These are phyloP conservation scores for Corydoras maculifer DNA, from an alignment of 2,113 vertebrate genomes.

Conservation along the genomic window DNA sequence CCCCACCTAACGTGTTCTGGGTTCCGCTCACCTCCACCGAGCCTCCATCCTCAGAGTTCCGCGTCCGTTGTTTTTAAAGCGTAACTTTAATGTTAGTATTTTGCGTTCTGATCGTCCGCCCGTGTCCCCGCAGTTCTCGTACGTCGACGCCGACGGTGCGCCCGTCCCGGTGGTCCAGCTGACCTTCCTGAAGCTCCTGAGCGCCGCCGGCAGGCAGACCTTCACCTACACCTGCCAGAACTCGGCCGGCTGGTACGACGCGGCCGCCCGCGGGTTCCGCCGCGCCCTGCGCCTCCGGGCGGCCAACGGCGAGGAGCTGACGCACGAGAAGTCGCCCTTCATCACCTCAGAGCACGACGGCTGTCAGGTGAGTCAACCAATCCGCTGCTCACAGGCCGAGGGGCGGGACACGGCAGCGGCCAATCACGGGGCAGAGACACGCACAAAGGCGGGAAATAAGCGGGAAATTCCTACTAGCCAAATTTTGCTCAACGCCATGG, in stretches of 20 bases:
- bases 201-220: slow-evolving; percentile 72
- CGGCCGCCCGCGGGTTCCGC: slow-evolving; percentile 54
- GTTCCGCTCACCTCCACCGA: too few species aligned
- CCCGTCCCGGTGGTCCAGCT: slow-evolving; percentile 78
- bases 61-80: too few species aligned
- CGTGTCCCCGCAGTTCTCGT: slow-evolving; percentile 71
- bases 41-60: too few species aligned
- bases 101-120: neutral
- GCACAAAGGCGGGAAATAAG: too few species aligned
- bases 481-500: too few species aligned
- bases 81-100: too few species aligned
- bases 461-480: too few species aligned
- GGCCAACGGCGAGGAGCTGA: slow-evolving; percentile 75
- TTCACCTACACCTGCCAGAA: slow-evolving; percentile 84
- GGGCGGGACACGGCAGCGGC: too few species aligned
- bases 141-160: slow-evolving; percentile 73
- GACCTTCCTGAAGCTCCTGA: slow-evolving; percentile 85
- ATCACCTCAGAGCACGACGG: slow-evolving; percentile 70
- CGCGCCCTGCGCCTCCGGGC: slow-evolving; percentile 71
- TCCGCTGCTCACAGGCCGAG: too few species aligned
- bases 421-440: too few species aligned
- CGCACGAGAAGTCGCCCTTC: slow-evolving; percentile 66
- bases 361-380: slow-evolving; percentile 70
- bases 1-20: too few species aligned
- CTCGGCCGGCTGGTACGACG: slow-evolving; percentile 77